These are phyloP conservation scores for Caretta caretta DNA, from an alignment of 2,113 vertebrate species.

Conservation along the genomic window DNA sequence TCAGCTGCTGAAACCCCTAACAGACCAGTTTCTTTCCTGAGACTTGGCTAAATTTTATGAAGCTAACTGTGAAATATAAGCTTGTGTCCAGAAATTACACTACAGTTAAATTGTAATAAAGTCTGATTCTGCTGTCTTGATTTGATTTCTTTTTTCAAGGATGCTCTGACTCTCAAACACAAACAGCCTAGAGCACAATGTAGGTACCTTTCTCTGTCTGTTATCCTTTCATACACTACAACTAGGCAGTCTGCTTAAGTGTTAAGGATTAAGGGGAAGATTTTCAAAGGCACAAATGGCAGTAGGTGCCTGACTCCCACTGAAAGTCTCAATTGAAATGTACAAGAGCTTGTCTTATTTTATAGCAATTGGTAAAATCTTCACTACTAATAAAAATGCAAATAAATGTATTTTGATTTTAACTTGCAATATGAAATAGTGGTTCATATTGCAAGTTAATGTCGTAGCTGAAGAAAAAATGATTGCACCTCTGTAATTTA, in stretches of 20 bases:
- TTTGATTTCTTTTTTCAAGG: conserved; percentile 12
- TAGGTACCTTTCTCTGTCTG: not conserved
- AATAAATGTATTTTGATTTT: not conserved
- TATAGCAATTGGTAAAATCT: not conserved
- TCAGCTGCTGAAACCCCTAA: not conserved
- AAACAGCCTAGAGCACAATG: not conserved
- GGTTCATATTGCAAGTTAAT: conserved; percentile 11
- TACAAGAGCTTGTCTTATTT: not conserved
- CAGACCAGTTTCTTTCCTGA: not conserved
- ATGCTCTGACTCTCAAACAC: not conserved
- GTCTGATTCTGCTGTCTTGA: not conserved
- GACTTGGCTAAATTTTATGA: not conserved
- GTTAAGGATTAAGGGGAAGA: not conserved
- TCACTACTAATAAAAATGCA: conserved; percentile 18
- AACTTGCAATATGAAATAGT: not conserved
- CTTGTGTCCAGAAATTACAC: not conserved
- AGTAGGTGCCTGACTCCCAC: not conserved
- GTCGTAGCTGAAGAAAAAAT: conserved; percentile 8
- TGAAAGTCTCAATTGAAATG: not conserved
- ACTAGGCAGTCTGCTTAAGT: not conserved
- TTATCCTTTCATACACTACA: not conserved
- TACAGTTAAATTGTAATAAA: not conserved
- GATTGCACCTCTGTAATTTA: not conserved
- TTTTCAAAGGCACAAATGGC: not conserved
- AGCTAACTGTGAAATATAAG: not conserved